A percentile compares a stretch with the other conserved stretches of the same genome.
These are phyloP conservation scores for Lophius americanus DNA, from an alignment of 2,797 vertebrate genomes.

Conservation along the genomic window DNA sequence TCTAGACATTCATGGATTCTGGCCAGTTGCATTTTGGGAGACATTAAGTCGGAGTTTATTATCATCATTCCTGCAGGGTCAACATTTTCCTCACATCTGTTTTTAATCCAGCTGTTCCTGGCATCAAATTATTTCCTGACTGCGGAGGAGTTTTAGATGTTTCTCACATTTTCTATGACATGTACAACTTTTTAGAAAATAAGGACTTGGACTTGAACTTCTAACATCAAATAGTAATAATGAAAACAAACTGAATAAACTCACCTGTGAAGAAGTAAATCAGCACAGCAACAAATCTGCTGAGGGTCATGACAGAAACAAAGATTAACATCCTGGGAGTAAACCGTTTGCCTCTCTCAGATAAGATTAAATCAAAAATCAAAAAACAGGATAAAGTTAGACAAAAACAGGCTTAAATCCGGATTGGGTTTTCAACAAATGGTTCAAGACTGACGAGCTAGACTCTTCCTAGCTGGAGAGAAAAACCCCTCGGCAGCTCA, in stretches of 20 bases:
- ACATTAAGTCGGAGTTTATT: neutral
- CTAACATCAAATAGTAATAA: too few species aligned
- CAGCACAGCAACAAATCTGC: conserved; percentile 45
- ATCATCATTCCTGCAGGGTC: conserved; percentile 30
- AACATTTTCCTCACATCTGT: conserved; percentile 62
- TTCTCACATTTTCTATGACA: too few species aligned
- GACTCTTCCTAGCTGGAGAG: too few species aligned
- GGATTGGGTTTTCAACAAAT: too few species aligned
- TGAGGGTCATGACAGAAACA: conserved; percentile 58
- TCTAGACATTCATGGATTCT: conserved; percentile 22
- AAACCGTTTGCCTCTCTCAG: neutral
- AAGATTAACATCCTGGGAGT: conserved; percentile 2
- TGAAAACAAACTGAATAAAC: too few species aligned
- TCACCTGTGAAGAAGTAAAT: conserved; percentile 64
- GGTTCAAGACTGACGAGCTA: too few species aligned
- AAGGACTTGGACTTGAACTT: too few species aligned
- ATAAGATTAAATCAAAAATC: neutral
- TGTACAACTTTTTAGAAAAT: too few species aligned
- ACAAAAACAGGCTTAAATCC: neutral
- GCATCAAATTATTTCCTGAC: conserved; percentile 45
- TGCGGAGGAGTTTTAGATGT: conserved; percentile 3
- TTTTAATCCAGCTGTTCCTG: conserved; percentile 53
- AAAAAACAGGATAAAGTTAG: neutral
- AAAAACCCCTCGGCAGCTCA: too few species aligned
- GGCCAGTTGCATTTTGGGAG: conserved; percentile 44